Conservation (phyloP, 1,140 invertebrate species). For the Tetragnatha versicolor region DNA sequence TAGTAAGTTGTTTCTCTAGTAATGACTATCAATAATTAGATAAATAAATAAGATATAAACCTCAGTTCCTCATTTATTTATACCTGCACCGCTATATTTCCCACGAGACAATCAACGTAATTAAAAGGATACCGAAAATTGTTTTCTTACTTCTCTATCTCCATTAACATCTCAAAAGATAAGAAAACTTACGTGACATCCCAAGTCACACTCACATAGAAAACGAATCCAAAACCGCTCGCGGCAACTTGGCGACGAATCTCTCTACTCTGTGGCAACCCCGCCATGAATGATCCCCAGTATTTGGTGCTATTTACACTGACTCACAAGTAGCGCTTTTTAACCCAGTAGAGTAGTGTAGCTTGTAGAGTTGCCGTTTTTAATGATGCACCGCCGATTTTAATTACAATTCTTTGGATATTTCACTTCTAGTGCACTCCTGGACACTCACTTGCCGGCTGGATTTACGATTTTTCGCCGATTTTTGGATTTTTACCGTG, state of each 20-base stretch:
- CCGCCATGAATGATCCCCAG: conserved; percentile 43
- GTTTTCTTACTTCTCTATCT: conserved; percentile 23
- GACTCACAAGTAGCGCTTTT: conserved; percentile 25
- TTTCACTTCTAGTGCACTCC: no score
- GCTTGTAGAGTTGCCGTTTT: not conserved
- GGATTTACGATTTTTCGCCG: not conserved
- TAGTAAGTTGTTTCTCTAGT: no score
- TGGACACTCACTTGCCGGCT: not conserved
- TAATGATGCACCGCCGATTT: not conserved
- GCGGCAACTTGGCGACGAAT: conserved; percentile 12
- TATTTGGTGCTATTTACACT: conserved; percentile 24
- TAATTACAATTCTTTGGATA: conserved; percentile 1
- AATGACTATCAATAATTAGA: no score
- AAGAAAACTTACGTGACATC: conserved; percentile 22
- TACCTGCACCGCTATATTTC: not conserved
- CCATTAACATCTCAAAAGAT: not conserved
- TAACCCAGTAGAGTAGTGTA: not conserved
- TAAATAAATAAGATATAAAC: no score
- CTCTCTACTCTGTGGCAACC: conserved; percentile 10
- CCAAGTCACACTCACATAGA: not conserved
- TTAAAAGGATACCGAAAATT: conserved; percentile 15
- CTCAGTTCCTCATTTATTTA: conserved; percentile 21
- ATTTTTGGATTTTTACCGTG: not conserved
- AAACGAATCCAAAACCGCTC: not conserved
- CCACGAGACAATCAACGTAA: conserved; percentile 36